Percentiles rank a stretch among this genome's conserved stretches.
Evolutionary conservation across 2,113 vertebrate species (phyloP).

Genomic region (Heloderma charlesbogerti): DNA sequence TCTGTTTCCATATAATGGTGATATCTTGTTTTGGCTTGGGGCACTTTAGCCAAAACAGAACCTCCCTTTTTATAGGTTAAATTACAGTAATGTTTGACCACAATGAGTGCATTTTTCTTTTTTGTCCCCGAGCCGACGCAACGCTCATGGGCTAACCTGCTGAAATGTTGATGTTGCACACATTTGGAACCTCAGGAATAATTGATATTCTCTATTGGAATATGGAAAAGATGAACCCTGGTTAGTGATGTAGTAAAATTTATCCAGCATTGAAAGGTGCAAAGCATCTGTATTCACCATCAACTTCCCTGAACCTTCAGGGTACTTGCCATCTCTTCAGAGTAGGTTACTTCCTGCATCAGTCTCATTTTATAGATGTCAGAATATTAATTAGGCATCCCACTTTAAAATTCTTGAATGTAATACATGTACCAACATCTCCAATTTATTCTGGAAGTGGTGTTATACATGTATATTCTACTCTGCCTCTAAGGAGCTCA

Average conservation of each 20-base stretch:
- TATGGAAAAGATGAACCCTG: neutral
- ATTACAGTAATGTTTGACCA: neutral
- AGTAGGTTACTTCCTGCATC: neutral
- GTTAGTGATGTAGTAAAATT: neutral
- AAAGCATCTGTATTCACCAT: neutral
- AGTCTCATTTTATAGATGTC: neutral
- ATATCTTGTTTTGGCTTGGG: neutral
- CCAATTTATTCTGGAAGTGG: neutral
- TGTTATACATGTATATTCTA: neutral
- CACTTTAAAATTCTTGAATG: neutral
- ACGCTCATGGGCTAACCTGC: neutral
- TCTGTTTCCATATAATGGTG: neutral
- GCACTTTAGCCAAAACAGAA: neutral
- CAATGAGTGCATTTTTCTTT: neutral
- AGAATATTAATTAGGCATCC: neutral
- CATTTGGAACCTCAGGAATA: neutral
- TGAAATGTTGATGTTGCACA: neutral
- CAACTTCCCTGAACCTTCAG: neutral
- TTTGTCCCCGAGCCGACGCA: neutral
- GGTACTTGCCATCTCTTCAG: neutral
- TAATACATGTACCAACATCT: neutral
- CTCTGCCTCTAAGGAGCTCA: neutral
- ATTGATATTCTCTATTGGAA: neutral
- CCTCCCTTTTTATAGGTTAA: neutral
- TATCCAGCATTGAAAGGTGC: rapidly evolving